Evolutionary conservation across 1,140 invertebrate genomes (phyloP).

Genomic region (Belonocnema kinseyi): DNA sequence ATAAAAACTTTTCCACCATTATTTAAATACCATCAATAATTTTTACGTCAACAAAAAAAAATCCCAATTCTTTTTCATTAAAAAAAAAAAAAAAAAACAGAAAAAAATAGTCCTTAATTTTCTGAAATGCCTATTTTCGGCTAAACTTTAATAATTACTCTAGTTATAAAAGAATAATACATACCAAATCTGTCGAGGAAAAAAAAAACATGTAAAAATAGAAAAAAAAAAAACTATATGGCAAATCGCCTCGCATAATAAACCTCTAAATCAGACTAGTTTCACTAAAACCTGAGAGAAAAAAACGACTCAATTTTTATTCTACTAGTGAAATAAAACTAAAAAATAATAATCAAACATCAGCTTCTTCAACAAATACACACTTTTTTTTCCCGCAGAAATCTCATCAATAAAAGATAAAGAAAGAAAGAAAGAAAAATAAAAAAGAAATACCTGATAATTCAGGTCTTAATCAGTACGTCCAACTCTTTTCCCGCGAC

Average conservation of each 20-base stretch:
- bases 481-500: neutral
- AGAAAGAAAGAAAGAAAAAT: neutral
- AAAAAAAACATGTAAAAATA: conserved; percentile 1
- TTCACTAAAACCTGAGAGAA: conserved; percentile 6
- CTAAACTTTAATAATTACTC: neutral
- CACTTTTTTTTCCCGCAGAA: too few species aligned
- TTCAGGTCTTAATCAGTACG: neutral
- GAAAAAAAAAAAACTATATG: neutral
- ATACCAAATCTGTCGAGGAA: neutral
- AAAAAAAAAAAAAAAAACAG: too few species aligned
- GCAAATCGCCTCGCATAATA: neutral
- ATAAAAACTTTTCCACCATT: too few species aligned
- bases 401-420: too few species aligned
- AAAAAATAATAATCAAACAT: neutral
- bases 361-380: too few species aligned
- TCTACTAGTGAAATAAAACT: neutral
- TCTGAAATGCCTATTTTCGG: too few species aligned
- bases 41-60: too few species aligned
- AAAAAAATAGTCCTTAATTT: too few species aligned
- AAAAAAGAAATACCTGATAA: neutral
- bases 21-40: too few species aligned
- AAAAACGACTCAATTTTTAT: neutral
- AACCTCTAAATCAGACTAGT: conserved; percentile 1
- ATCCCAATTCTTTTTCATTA: too few species aligned
- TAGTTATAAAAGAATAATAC: neutral